Base-by-base conservation (phyloP, 2,888 invertebrate species). In the Zelleria hepariella region DNA sequence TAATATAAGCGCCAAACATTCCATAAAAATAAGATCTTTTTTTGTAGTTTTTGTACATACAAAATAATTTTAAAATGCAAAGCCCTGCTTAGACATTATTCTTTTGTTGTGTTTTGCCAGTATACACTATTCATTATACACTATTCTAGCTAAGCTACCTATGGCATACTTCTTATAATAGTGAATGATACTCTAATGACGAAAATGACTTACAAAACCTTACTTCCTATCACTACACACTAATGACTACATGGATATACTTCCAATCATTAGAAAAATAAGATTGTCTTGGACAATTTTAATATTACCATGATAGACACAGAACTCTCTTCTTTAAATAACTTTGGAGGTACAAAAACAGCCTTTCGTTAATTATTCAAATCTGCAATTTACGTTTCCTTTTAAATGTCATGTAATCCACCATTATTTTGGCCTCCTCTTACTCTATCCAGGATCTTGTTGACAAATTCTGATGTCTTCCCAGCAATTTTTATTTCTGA, bases 401-500 rank as follows among this genome's bases (percentile, higher is more conserved):
- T 74, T 74, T 92, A 91, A 70, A 94, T 86, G 65, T 95, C 95
- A 70, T 94, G 93, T 64, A 96, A 85, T 58, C 95, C 95, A 66
- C 95, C 94, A 68, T 92, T 93, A 59, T 92, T 91, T 72, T 94
- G 92, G 32, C 97, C 97, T 62, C 91, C 86, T 81, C 93, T 95
- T 59, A 97, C 93, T 78, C 95, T 96, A 62, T 96, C 96, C 81
- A 98, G 87, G 61, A 98, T 93, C 84, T 93, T 93, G 81, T 98
- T 98, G 49, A 98, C 98, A 82, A 95, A 98, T 70, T 98, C 98
- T 10, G 98, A 96, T 56, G 97, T 95, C 70, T 94, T 92, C 58
- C 96, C 98, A 58, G 97, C 98, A 75, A 98, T 95, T 90, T 93
- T 94, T 58, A 94, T 85, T 85, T 94, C 97, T 95, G 91, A 59